Base-by-base conservation (phyloP, 2,797 vertebrate species). In the Parambassis ranga region DNA sequence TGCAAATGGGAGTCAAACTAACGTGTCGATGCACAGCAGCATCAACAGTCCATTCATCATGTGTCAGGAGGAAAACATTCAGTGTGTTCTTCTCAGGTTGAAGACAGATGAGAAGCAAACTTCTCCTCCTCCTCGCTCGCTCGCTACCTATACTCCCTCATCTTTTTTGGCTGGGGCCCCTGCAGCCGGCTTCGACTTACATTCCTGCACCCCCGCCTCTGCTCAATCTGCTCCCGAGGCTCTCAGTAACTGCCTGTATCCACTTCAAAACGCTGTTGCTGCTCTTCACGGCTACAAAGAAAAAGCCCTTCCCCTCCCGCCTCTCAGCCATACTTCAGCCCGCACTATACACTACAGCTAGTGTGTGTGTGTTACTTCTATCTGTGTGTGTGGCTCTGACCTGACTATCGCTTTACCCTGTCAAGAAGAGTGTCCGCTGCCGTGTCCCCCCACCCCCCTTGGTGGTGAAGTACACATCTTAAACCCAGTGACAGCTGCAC, bases 261-360 rank as follows among this genome's bases (percentile, higher is more conserved):
- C 85, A 85, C 83, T 87, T 87, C 80, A 88, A 85, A 88, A 87
- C 58, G 24, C 75, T 71, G 71, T 78, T 69, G 63, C 80, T 71
- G 75, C 81, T 81, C 84, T 82, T 81, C 62, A 76, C 5, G 48
- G 67, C 61, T 76, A 87, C 84, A 85, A 87, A 84, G 74, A 62
- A 53, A 77, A 53, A n/a, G n/a, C n/a, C 36, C 50, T 64, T 66
- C 49, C 38, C 75, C 68, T 53, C 64, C 71, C 62, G 60, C 70
- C 69, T 81, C 77, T 75, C 71, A 62, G 50, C 67, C 58, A 22
- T 66, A 77, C 84, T 79, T 74, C 67, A 85, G 58, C 70, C 68
- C 41, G 75, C 69, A 50, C 63, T 9, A 41, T 19, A 13, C 8
- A n/a, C n/a, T n/a, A n/a, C 33, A 20, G 44, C 59, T 30, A 56